Evolutionary conservation across 2,888 invertebrate genomes (phyloP).

Genomic region (Geophilus truncorum): DNA sequence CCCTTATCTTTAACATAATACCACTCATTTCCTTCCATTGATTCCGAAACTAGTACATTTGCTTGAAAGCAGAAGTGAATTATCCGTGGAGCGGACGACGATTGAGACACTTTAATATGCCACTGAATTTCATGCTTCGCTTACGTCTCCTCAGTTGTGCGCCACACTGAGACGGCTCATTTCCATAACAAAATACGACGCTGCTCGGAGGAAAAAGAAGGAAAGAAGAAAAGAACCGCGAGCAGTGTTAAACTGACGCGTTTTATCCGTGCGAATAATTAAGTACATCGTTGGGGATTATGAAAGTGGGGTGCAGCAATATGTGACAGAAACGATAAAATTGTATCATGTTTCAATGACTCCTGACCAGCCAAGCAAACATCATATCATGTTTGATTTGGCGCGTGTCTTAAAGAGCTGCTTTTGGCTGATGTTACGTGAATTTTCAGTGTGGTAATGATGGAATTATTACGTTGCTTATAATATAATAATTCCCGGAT

Average conservation of each 20-base stretch:
- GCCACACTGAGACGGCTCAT: neutral
- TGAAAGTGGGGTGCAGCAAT: neutral
- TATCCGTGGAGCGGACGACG: constrained; percentile 21
- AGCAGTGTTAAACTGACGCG: neutral
- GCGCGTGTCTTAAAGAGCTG: too few species aligned
- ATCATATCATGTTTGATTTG: neutral
- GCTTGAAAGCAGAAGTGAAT: constrained; percentile 13
- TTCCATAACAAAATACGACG: constrained; percentile 21
- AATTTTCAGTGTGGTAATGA: too few species aligned
- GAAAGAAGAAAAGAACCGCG: neutral
- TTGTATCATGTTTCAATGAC: neutral
- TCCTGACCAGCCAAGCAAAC: neutral
- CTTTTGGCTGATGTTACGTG: too few species aligned
- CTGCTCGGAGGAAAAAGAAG: neutral
- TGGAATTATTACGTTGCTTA: too few species aligned
- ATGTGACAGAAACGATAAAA: neutral
- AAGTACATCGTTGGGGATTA: neutral
- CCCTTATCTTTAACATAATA: constrained; percentile 17
- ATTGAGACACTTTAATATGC: constrained; percentile 16
- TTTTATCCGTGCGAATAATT: constrained; percentile 22
- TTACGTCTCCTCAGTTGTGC: neutral
- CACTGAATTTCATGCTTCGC: constrained; percentile 22
- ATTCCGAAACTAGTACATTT: constrained; percentile 3
- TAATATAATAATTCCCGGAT: too few species aligned
- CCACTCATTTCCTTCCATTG: constrained; percentile 22